Percentiles rank a stretch among this genome's conserved stretches.
Conservation (phyloP, 2,113 vertebrate genomes). For the Hystrix cristata region DNA sequence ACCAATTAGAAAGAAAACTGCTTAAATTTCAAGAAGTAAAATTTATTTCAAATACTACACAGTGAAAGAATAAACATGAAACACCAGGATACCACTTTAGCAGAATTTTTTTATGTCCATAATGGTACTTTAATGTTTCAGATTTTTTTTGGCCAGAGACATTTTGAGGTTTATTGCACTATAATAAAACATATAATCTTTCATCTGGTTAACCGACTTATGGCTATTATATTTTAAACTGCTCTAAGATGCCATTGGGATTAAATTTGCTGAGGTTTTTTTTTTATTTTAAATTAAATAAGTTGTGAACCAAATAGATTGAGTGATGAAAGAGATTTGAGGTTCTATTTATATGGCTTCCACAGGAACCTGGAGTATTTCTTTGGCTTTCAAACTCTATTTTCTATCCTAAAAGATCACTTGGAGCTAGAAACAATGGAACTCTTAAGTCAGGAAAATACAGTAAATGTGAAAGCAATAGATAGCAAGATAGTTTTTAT, state of each 20-base stretch:
- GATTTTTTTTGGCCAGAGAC: constrained; percentile 32
- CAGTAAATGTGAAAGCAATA: background rate
- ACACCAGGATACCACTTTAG: constrained; percentile 64
- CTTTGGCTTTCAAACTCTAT: constrained; percentile 18
- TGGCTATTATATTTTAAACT: constrained; percentile 51
- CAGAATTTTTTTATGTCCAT: constrained; percentile 58
- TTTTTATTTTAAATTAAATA: constrained; percentile 50
- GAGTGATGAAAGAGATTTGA: constrained; percentile 57
- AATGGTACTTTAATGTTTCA: constrained; percentile 63
- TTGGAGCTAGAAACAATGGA: constrained; percentile 25
- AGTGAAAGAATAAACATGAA: constrained; percentile 73
- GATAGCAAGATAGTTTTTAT: constrained; percentile 9
- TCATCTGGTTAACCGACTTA: constrained; percentile 62
- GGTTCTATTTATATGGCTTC: background rate
- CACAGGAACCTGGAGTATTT: constrained; percentile 10
- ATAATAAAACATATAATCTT: constrained; percentile 67
- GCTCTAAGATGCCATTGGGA: background rate
- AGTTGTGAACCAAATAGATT: background rate
- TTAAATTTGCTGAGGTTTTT: constrained; percentile 63
- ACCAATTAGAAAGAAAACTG: constrained; percentile 64
- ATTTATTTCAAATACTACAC: constrained; percentile 59
- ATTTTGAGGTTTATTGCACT: constrained; percentile 68
- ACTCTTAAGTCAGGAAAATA: constrained; percentile 46
- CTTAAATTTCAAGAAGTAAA: constrained; percentile 27
- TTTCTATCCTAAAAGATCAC: constrained; percentile 35